Evolutionary conservation across 2,888 invertebrate species (phyloP), one percentile per base, ranked within the genome.

Genomic region (Machimus atricapillus): DNA sequence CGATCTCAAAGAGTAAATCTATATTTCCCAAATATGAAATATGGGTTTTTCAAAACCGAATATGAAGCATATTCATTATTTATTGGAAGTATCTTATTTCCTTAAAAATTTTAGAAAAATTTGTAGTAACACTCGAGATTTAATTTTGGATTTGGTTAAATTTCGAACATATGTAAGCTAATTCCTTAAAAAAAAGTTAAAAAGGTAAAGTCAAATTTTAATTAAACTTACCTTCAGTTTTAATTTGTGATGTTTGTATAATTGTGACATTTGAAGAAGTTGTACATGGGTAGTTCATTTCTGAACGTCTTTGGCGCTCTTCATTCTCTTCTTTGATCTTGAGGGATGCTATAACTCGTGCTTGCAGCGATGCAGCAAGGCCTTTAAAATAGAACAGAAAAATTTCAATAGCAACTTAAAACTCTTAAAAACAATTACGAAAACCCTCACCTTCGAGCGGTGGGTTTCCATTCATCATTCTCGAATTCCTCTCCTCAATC

Each of bases 301-400:
- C 92, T 0, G 91, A 91, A 1, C 92, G 90, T 37, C 91, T 90
- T 88, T 92, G 92, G n/a, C 92, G 91, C 87, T 92, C 92, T 88
- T 92, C 93, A 86, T 91, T 91, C 90, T 93, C 94, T 90, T 92
- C 93, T 88, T 94, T 94, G 86, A 94, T 94, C 91, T 94, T 94
- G 93, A 94, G 95, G 90, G 93, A 94, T 77, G 95, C 95, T 86
- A 97, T 93, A 89, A 97, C 96, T 89, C 97, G 94, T 87, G 96
- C 96, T 91, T 97, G 97, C 89, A 97, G 92, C 86, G 96, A 96
- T 83, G 97, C 97, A 34, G 97, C 97, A 88, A 97, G 92, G 87
- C 97, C 97, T 94, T 12, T n/a, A 52, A 7, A 19, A 52, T 16
- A n/a, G n/a, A 52, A 83, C 5, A 76, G 14, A 23, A 37, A n/a